Percentiles rank a stretch among this genome's conserved stretches.
phyloP scores from a whole-genome alignment of 2,113 vertebrate genomes.

The Heterotis niloticus region DNA sequence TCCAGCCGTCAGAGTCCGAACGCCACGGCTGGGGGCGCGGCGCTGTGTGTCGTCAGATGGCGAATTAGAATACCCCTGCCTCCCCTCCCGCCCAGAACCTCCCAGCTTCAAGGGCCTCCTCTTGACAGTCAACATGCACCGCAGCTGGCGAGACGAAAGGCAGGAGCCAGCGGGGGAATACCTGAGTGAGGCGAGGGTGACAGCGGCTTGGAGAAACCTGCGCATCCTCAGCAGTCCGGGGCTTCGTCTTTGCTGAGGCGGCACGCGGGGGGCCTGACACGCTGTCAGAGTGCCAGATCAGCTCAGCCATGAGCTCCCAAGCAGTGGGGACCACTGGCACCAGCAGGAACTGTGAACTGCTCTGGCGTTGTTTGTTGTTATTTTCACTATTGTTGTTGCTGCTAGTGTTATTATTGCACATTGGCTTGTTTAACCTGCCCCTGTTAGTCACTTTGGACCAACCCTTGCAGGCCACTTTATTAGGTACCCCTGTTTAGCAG shows the following conservation, averaged over 20 bases:
- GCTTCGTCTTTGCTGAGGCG: neutral
- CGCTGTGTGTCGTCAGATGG: neutral
- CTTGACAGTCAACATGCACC: neutral
- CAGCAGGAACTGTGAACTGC: too few relatives aligned
- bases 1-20: too few relatives aligned
- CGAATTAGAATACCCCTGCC: neutral
- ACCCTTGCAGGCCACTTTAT: too few relatives aligned
- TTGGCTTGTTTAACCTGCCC: too few relatives aligned
- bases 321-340: too few relatives aligned
- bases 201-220: neutral
- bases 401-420: too few relatives aligned
- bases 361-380: too few relatives aligned
- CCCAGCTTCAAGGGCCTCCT: neutral
- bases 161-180: neutral
- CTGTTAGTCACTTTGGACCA: too few relatives aligned
- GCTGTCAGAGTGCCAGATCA: neutral
- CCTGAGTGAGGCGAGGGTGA: neutral
- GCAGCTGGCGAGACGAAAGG: conserved; percentile 12
- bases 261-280: neutral
- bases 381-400: too few relatives aligned
- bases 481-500: too few relatives aligned
- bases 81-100: neutral
- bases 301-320: too few relatives aligned
- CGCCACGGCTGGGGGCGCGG: too few relatives aligned
- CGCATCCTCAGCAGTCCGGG: neutral